phyloP scores from a whole-genome alignment of 2,113 vertebrate species.

The Silurus asotus region DNA sequence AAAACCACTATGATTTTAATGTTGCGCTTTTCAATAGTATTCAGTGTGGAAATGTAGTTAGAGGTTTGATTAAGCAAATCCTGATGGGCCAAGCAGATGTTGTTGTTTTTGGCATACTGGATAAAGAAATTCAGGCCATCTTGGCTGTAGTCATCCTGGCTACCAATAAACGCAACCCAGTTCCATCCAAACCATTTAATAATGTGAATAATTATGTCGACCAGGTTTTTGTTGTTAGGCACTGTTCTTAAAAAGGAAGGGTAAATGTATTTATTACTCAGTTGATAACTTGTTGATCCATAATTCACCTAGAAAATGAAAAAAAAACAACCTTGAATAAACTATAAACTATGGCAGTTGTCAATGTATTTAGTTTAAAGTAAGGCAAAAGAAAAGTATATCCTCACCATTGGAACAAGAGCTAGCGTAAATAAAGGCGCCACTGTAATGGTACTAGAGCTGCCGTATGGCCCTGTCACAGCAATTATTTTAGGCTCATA shows the following conservation, averaged over 20 bases:
- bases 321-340: background rate
- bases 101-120: conserved; percentile 32
- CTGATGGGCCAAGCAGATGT: conserved; percentile 74
- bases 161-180: conserved; percentile 79
- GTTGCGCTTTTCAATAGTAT: conserved; percentile 56
- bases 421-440: conserved; percentile 72
- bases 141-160: conserved; percentile 65
- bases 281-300: conserved; percentile 62
- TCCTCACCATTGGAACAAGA: conserved; percentile 77
- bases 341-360: background rate
- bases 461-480: conserved; percentile 70
- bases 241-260: conserved; percentile 82
- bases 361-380: background rate
- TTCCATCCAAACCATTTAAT: conserved; percentile 76
- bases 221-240: conserved; percentile 71
- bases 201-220: conserved; percentile 72
- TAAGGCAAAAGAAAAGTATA: background rate
- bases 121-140: conserved; percentile 62
- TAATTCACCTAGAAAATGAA: conserved; percentile 76
- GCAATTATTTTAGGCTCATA: conserved; percentile 65
- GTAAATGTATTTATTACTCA: conserved; percentile 71
- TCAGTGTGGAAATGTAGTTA: conserved; percentile 55
- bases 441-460: conserved; percentile 53
- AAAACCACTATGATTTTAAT: conserved; percentile 67
- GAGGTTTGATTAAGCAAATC: conserved; percentile 38